phyloP scores from a whole-genome alignment of 2,888 invertebrate species.

The Amorpha juglandis region DNA sequence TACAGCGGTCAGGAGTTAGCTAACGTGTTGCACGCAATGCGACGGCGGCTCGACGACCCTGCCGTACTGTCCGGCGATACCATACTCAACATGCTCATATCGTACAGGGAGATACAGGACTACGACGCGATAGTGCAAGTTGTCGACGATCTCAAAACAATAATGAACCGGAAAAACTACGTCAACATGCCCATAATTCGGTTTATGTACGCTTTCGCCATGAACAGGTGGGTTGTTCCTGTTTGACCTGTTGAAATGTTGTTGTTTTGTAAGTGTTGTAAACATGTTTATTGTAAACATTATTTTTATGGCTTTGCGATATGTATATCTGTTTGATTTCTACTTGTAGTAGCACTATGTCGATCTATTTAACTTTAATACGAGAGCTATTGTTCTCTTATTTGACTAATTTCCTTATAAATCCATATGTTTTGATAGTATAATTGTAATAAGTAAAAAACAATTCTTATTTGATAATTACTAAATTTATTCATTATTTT shows the following conservation, averaged over 20 bases:
- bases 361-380: too few species aligned
- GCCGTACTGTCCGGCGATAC: conserved; percentile 98
- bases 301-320: too few species aligned
- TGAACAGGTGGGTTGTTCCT: conserved; percentile 88
- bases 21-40: conserved; percentile 93
- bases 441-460: too few species aligned
- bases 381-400: too few species aligned
- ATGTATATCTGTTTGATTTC: too few species aligned
- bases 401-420: too few species aligned
- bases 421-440: too few species aligned
- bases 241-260: background rate
- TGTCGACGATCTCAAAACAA: conserved; percentile 95
- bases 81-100: conserved; percentile 96
- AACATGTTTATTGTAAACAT: too few species aligned
- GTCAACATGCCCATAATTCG: conserved; percentile 95
- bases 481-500: conserved; percentile 24
- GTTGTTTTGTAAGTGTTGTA: too few species aligned
- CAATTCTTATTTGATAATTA: background rate
- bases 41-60: conserved; percentile 97
- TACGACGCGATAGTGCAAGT: conserved; percentile 99
- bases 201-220: conserved; percentile 97
- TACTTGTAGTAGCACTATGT: too few species aligned
- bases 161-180: conserved; percentile 94
- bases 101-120: conserved; percentile 96
- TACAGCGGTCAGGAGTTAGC: conserved; percentile 92